Conservation (phyloP, 2,113 vertebrate genomes). For the Trematocara marginatum region DNA sequence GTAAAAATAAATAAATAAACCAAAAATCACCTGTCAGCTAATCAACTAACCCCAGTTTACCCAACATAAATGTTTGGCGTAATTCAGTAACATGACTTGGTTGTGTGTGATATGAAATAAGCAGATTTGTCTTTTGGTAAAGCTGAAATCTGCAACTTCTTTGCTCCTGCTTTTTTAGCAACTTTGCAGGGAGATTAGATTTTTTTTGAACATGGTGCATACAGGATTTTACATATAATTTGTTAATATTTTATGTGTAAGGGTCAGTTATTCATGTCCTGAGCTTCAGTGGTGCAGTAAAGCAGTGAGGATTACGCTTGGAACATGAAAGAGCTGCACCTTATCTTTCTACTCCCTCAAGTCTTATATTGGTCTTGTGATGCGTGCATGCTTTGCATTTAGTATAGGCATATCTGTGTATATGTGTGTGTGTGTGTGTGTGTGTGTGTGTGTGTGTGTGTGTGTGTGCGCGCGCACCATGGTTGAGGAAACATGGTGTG, state of each 20-base stretch:
- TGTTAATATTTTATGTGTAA: neutral
- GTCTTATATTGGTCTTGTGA: neutral
- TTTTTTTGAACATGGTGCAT: neutral
- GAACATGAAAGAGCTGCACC: neutral
- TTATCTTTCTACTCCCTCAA: neutral
- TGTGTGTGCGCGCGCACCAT: too few species aligned
- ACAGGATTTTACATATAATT: neutral
- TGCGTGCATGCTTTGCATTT: neutral
- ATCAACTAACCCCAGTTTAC: neutral
- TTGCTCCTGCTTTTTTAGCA: neutral
- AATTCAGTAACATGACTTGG: neutral
- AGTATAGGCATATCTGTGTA: neutral
- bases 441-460: too few species aligned
- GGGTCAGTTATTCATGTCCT: neutral
- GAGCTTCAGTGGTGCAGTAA: neutral
- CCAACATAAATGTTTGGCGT: neutral
- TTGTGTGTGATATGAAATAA: neutral
- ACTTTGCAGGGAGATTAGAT: fast-evolving
- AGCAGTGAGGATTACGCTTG: neutral
- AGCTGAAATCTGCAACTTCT: neutral
- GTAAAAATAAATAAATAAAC: neutral
- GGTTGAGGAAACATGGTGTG: too few species aligned
- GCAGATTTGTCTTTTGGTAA: neutral
- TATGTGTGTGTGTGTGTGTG: fast-evolving
- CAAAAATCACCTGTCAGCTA: neutral